phyloP scores from a whole-genome alignment of 1,140 invertebrate genomes.

The Plectus sambesii region DNA sequence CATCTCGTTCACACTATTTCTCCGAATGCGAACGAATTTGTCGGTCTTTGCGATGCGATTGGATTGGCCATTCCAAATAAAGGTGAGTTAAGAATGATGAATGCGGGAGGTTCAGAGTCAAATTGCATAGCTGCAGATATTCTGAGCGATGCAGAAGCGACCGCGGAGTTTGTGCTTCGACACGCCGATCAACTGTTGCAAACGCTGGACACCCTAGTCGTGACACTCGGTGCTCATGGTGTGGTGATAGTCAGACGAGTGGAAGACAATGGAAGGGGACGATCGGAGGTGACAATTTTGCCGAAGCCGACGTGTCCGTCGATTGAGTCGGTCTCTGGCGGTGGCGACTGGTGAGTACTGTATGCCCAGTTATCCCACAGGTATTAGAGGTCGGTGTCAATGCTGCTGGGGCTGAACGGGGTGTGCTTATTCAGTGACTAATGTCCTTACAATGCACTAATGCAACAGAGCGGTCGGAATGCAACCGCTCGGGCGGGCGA shows the following conservation, averaged over 20 bases:
- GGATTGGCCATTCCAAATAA: too few species aligned
- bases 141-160: constrained; percentile 1
- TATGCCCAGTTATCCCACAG: constrained; percentile 4
- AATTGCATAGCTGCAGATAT: neutral
- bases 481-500: too few species aligned
- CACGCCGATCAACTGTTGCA: neutral
- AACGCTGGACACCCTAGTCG: constrained; percentile 6
- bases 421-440: too few species aligned
- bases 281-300: neutral
- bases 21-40: constrained; percentile 34
- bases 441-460: too few species aligned
- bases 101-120: neutral
- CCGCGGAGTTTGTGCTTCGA: constrained; percentile 10
- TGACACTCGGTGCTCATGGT: constrained; percentile 16
- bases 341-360: constrained; percentile 30
- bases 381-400: too few species aligned
- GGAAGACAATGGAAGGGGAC: constrained; percentile 5
- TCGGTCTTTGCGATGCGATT: constrained; percentile 8
- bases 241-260: too few species aligned
- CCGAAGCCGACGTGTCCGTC: constrained; percentile 9
- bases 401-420: too few species aligned
- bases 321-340: constrained; percentile 31
- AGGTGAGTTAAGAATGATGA: too few species aligned
- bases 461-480: too few species aligned
- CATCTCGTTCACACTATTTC: constrained; percentile 20